Percentiles rank a stretch among this genome's conserved stretches.
These are phyloP conservation scores for Channa argus DNA, from an alignment of 2,113 vertebrate genomes.

Conservation along the genomic window DNA sequence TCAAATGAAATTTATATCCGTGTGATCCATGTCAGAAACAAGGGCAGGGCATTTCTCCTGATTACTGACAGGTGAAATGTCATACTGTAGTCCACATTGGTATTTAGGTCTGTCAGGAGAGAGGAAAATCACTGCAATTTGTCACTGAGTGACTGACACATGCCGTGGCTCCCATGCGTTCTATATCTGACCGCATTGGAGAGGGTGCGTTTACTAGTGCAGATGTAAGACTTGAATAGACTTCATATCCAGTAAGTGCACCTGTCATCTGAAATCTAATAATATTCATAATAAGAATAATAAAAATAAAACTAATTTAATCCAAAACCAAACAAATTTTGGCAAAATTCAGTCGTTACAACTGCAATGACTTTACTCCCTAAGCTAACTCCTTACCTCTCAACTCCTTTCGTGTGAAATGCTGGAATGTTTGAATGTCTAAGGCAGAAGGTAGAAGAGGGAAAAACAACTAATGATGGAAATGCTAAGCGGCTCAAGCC, in stretches of 20 bases:
- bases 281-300: too few relatives aligned
- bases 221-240: slow-evolving; percentile 1
- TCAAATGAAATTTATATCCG: slow-evolving; percentile 45
- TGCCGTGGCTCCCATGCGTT: slow-evolving; percentile 58
- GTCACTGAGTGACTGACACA: slow-evolving; percentile 56
- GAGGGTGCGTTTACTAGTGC: not conserved
- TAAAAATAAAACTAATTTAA: too few relatives aligned
- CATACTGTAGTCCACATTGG: slow-evolving; percentile 42
- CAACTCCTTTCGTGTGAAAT: too few relatives aligned
- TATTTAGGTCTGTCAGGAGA: slow-evolving; percentile 52
- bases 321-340: too few relatives aligned
- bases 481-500: not conserved
- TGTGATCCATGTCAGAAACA: slow-evolving; percentile 25
- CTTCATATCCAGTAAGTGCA: not conserved
- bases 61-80: slow-evolving; percentile 66
- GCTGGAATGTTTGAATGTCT: too few relatives aligned
- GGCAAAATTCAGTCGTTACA: too few relatives aligned
- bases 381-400: too few relatives aligned
- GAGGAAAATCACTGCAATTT: slow-evolving; percentile 32
- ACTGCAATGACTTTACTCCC: too few relatives aligned
- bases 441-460: too few relatives aligned
- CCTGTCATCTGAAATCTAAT: too few relatives aligned
- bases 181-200: slow-evolving; percentile 49
- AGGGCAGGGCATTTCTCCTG: slow-evolving; percentile 47
- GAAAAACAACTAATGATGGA: too few relatives aligned